Evolutionary conservation across 2,797 vertebrate species (phyloP), one percentile per base, ranked within the genome.

Genomic region (Adrianichthys oophorus): DNA sequence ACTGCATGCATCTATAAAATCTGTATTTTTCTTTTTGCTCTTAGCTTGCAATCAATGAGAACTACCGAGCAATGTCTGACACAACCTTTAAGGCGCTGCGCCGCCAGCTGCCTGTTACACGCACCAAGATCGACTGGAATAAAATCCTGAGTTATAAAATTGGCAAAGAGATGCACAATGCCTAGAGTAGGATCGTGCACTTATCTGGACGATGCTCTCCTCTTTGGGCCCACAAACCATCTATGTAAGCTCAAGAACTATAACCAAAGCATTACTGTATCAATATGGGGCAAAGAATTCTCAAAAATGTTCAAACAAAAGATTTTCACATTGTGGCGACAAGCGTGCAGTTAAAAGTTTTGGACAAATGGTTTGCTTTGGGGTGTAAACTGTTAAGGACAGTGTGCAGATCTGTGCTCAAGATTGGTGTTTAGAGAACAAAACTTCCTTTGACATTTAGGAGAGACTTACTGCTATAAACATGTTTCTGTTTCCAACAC

Each of bases 91-190:
- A 99, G 89, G 98, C 98, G 88, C 94, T 99, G 90, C 96, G 98
- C 85, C 94, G 97, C 78, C 97, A 98, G 73, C 91, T 99, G 80
- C 98, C 97, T 46, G 97, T 99, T 82, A 99, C 96, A 40, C 96
- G 97, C 87, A 99, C 96, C 65, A 99, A 99, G 93, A 97, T 99
- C 59, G 97, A 99, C 91, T 99, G 98, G 97, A 98, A 97, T 90
- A 99, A 99, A 93, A 99, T 99, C 81, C 94, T 99, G 78, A 99
- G 96, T 92, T 99, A 99, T 92, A 99, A 98, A 93, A 99, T 99
- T 80, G 98, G 96, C 79, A 99, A 99, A 86, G 98, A 99, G 90
- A 98, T 99, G 96, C 97, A 99, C 90, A 98, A 95, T 74, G 95
- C 94, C 86, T 97, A 95, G 91, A 85, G 73, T 90, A 85, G 74